Evolutionary conservation across 2,888 invertebrate genomes (phyloP).

Genomic region (Dorcus parallelipipedus): DNA sequence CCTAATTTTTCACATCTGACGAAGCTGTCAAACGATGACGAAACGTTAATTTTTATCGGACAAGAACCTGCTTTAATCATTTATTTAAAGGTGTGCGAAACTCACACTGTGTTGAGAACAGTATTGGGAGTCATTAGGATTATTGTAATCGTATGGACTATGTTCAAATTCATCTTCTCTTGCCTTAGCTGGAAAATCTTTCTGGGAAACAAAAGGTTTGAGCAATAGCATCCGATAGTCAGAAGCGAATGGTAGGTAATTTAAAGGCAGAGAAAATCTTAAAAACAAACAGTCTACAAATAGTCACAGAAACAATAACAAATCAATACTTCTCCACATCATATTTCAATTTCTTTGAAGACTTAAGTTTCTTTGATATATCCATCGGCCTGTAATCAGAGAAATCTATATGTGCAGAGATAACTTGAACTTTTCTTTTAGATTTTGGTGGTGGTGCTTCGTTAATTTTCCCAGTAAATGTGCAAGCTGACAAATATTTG

Average conservation of each 20-base stretch:
- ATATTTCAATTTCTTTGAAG: too few relatives aligned
- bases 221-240: conserved; percentile 6
- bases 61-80: too few relatives aligned
- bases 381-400: too few relatives aligned
- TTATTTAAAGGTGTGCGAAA: not conserved
- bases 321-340: too few relatives aligned
- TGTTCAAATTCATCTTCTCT: conserved; percentile 9
- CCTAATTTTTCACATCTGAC: too few relatives aligned
- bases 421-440: too few relatives aligned
- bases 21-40: too few relatives aligned
- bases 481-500: not conserved
- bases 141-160: conserved; percentile 54
- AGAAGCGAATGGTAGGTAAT: not conserved
- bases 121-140: conserved; percentile 55
- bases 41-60: too few relatives aligned
- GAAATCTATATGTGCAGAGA: too few relatives aligned
- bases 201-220: conserved; percentile 14
- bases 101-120: conserved; percentile 36
- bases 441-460: not conserved
- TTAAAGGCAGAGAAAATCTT: conserved; percentile 19
- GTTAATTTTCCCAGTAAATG: conserved; percentile 22
- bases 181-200: not conserved
- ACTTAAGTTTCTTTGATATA: too few relatives aligned
- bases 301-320: too few relatives aligned
- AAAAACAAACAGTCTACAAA: not conserved